Base-by-base conservation (phyloP, 2,113 vertebrate genomes). In the Elephas maximus region DNA sequence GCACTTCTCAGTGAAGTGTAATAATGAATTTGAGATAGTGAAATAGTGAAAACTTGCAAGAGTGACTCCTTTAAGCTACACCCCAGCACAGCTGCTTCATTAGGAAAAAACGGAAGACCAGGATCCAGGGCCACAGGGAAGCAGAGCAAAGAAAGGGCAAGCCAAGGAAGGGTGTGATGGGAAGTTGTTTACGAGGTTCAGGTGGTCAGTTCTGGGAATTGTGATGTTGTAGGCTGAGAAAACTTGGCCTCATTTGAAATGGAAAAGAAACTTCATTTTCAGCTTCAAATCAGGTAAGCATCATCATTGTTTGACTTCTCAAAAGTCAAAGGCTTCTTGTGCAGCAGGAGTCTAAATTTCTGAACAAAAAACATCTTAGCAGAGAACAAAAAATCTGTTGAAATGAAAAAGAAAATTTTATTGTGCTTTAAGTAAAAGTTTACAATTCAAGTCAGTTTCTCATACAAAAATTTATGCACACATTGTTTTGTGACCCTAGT, bases 361-460 rank as follows among this genome's bases (percentile, higher is more conserved):
- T 91, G 78, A 96, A 90, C 53, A 88, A 48, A 91, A 67, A 91
- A 45, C 41, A 80, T 37, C 30, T 76, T 92, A 84, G 53, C 71
- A 93, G 62, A 85, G 37, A 91, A 69, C 33, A 63, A 78, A 90
- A 94, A 26, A 28, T 93, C 14, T 91, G 30, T 88, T 53, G 63
- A 92, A 91, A 88, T 23, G 4, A 45, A 26, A 9, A 7, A n/a
- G 82, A 37, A 37, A 37, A 37, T 37, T 37, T 37, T 37, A 37
- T 37, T 37, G 37, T 37, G 37, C 37, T 37, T 37, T 37, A 37
- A 37, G 37, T 37, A 37, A 37, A 37, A 37, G 37, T 37, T 37
- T 37, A 37, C 37, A 37, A 37, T 37, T 37, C 37, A 37, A 37
- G 37, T 37, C 37, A 37, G 37, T 37, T 37, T 37, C 37, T 37